These are phyloP conservation scores for Danaus plexippus DNA, from an alignment of 1,140 invertebrate genomes.

Conservation along the genomic window DNA sequence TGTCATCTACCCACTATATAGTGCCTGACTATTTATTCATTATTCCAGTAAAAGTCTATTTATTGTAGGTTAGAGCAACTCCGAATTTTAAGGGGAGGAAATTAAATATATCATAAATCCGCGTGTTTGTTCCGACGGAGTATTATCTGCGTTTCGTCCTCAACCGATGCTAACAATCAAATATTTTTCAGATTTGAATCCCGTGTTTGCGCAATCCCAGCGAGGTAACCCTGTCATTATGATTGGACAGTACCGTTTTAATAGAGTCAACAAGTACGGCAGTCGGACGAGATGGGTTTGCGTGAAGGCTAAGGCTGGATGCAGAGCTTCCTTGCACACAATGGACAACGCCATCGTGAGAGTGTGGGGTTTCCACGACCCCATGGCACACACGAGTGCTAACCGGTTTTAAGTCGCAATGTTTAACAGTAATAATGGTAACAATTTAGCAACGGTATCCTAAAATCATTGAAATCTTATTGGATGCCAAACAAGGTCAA, in stretches of 20 bases:
- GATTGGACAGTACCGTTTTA: conserved; percentile 63
- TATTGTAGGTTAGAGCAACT: no score
- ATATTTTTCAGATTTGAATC: conserved; percentile 52
- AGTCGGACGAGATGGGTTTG: conserved; percentile 61
- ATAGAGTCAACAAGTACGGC: conserved; percentile 58
- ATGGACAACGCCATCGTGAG: conserved; percentile 63
- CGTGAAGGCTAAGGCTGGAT: conserved; percentile 61
- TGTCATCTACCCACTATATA: no score
- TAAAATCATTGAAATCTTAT: no score
- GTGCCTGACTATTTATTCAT: no score
- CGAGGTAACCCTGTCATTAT: conserved; percentile 64
- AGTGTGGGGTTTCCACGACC: conserved; percentile 63
- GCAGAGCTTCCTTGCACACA: conserved; percentile 57
- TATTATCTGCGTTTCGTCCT: neutral
- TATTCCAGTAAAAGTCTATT: no score
- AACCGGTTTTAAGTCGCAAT: conserved; percentile 45
- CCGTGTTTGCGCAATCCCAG: conserved; percentile 59
- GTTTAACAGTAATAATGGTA: neutral
- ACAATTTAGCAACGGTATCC: neutral
- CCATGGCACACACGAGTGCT: conserved; percentile 54
- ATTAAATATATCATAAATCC: no score
- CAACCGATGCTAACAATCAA: conserved; percentile 22
- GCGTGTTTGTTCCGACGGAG: no score
- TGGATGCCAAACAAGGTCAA: neutral
- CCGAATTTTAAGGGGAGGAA: no score